Evolutionary conservation across 2,888 invertebrate species (phyloP).

Genomic region (Leptura quadrifasciata): DNA sequence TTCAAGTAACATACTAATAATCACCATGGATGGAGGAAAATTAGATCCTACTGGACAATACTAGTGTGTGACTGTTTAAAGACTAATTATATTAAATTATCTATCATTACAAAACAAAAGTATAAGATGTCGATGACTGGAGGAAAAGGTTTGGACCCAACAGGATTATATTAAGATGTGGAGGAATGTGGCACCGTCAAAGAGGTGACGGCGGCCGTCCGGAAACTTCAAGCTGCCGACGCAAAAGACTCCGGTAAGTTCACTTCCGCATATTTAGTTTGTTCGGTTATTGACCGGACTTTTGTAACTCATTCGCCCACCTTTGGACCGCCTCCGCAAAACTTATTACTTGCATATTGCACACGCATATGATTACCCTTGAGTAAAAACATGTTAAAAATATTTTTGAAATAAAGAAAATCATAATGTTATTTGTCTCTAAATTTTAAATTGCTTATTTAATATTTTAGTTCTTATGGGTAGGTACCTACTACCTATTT

Average conservation of each 20-base stretch:
- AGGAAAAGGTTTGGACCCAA: constrained; percentile 70
- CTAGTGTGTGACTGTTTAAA: constrained; percentile 48
- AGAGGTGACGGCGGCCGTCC: constrained; percentile 73
- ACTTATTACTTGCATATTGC: constrained; percentile 62
- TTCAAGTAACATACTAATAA: constrained; percentile 40
- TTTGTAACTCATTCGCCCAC: constrained; percentile 68
- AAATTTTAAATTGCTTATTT: neutral
- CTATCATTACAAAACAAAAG: neutral
- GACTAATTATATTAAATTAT: neutral
- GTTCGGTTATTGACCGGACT: constrained; percentile 68
- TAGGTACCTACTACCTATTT: neutral
- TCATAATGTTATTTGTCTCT: neutral
- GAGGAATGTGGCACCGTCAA: constrained; percentile 70
- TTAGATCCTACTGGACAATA: constrained; percentile 71
- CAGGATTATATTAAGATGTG: constrained; percentile 70
- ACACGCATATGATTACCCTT: constrained; percentile 43
- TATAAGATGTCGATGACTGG: constrained; percentile 49
- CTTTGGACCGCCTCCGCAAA: constrained; percentile 62
- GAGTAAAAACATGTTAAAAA: neutral
- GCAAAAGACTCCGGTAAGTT: constrained; percentile 73
- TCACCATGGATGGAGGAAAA: constrained; percentile 71
- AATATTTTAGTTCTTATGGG: neutral
- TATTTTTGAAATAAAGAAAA: neutral
- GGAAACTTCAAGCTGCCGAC: constrained; percentile 73
- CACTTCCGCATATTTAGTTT: constrained; percentile 62